Percentiles rank a stretch among this genome's conserved stretches.
These are phyloP conservation scores for Sapajus apella DNA, from an alignment of 2,113 vertebrate species.

Conservation along the genomic window DNA sequence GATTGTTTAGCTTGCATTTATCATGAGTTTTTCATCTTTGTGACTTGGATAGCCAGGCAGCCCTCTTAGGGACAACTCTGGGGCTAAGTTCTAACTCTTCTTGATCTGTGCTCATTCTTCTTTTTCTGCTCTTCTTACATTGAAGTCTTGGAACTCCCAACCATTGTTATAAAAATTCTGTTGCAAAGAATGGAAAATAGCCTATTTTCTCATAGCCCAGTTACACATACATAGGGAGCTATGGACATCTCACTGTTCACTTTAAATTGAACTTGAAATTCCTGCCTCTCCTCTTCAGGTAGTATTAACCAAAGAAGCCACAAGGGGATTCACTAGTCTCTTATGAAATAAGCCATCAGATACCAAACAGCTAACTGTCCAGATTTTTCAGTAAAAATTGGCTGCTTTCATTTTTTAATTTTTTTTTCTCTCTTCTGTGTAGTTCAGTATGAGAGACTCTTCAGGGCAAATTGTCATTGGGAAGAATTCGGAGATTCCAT, in stretches of 20 bases:
- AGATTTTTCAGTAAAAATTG: slow-evolving; percentile 51
- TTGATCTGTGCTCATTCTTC: not conserved
- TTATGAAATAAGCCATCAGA: not conserved
- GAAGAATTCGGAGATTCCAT: slow-evolving; percentile 30
- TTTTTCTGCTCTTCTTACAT: not conserved
- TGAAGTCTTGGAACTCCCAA: not conserved
- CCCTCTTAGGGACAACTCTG: not conserved
- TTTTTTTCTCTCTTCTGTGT: not conserved
- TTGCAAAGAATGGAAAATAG: not conserved
- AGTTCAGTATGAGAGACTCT: slow-evolving; percentile 53
- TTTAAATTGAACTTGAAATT: not conserved
- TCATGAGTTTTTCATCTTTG: not conserved
- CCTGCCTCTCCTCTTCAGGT: not conserved
- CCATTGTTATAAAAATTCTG: not conserved
- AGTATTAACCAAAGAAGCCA: not conserved
- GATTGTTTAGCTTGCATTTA: not conserved
- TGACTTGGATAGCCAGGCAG: not conserved
- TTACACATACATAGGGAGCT: not conserved
- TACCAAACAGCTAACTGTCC: not conserved
- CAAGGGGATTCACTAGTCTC: not conserved
- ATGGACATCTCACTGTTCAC: not conserved
- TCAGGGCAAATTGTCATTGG: slow-evolving; percentile 30
- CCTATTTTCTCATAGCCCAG: not conserved
- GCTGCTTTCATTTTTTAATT: slow-evolving; percentile 53
- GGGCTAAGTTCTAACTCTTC: not conserved